Evolutionary conservation across 2,888 invertebrate genomes (phyloP).

Genomic region (Ephialtes manifestator): DNA sequence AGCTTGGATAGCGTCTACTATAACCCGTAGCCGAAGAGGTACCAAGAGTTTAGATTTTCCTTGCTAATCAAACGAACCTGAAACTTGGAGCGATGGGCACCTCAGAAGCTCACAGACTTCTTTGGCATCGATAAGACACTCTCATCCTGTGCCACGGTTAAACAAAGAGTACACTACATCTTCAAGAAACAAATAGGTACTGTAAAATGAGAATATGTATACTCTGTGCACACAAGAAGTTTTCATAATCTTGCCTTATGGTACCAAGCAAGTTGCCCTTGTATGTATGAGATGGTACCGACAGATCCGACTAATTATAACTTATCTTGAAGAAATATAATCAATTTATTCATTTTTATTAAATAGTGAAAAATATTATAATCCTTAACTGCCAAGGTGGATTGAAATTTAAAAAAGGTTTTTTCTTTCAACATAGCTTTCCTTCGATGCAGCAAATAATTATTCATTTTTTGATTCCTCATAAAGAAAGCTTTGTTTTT

Average conservation of each 20-base stretch:
- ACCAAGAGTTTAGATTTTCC: conserved; percentile 50
- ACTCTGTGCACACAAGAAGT: too few relatives aligned
- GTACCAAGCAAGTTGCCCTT: too few relatives aligned
- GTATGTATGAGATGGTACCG: neutral
- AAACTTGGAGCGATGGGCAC: conserved; percentile 47
- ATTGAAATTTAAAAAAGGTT: too few relatives aligned
- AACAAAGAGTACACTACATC: conserved; percentile 1
- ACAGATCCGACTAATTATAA: too few relatives aligned
- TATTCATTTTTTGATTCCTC: too few relatives aligned
- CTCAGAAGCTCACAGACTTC: conserved; percentile 5
- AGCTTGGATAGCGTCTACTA: conserved; percentile 14
- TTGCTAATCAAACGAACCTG: conserved; percentile 56
- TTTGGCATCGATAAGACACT: conserved; percentile 35
- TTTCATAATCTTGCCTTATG: neutral
- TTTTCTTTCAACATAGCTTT: too few relatives aligned
- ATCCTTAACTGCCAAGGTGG: too few relatives aligned
- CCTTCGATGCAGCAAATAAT: too few relatives aligned
- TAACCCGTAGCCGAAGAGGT: neutral
- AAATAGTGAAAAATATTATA: too few relatives aligned
- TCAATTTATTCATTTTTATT: too few relatives aligned
- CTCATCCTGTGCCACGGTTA: neutral
- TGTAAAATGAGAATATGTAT: neutral
- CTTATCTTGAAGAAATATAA: too few relatives aligned
- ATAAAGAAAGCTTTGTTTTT: too few relatives aligned
- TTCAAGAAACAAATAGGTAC: neutral